These are phyloP conservation scores for Eustalomyia histrio DNA, from an alignment of 2,888 invertebrate genomes.

Conservation along the genomic window DNA sequence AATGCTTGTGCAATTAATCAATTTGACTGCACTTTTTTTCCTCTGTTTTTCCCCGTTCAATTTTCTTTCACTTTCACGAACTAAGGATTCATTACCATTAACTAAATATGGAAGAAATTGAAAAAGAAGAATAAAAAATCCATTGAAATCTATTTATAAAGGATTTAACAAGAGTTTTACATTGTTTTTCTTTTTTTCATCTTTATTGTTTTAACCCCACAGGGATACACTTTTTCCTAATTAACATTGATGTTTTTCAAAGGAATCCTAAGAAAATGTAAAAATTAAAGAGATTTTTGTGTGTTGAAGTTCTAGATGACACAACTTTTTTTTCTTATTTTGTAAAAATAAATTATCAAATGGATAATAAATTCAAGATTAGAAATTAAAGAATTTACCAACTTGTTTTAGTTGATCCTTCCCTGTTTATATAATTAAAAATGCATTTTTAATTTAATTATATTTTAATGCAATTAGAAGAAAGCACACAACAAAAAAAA, in stretches of 20 bases:
- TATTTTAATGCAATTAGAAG: conserved; percentile 11
- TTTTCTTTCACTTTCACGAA: not conserved
- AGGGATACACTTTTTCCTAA: not conserved
- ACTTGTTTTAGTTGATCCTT: not conserved
- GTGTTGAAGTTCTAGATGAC: too few species aligned
- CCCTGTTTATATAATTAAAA: not conserved
- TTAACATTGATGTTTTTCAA: not conserved
- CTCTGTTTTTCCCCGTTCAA: not conserved
- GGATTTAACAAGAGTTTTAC: not conserved
- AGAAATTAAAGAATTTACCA: not conserved
- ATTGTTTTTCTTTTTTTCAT: not conserved
- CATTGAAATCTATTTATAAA: conserved; percentile 1
- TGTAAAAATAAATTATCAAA: too few species aligned
- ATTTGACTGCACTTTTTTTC: conserved; percentile 11
- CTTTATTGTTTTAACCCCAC: not conserved
- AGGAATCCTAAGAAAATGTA: too few species aligned
- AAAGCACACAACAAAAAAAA: not conserved
- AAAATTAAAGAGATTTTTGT: too few species aligned
- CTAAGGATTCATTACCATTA: conserved; percentile 11
- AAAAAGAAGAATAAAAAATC: not conserved
- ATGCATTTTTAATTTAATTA: conserved; percentile 36
- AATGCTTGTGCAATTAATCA: conserved; percentile 20
- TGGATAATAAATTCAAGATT: too few species aligned
- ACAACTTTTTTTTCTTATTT: too few species aligned
- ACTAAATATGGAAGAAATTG: not conserved